Conservation (phyloP, 2,888 invertebrate species). For the Drosophila affinis region DNA sequence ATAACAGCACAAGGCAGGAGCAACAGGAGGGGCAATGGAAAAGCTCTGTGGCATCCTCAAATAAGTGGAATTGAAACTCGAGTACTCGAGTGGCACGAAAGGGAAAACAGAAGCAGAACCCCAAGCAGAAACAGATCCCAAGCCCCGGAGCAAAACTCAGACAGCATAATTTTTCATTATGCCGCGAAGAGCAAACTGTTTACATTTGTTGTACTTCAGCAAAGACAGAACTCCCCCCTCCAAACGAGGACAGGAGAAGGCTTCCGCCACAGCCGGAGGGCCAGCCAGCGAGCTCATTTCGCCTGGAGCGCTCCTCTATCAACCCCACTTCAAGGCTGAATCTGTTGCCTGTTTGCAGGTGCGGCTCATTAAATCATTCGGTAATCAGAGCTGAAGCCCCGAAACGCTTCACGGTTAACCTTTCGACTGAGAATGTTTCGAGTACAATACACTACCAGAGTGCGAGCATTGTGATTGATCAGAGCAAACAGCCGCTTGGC, state of each 20-base stretch:
- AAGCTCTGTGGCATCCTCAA: slow-evolving; percentile 43
- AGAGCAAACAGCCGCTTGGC: background rate
- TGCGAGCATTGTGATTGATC: background rate
- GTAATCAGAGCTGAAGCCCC: slow-evolving; percentile 47
- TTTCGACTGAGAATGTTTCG: slow-evolving; percentile 17
- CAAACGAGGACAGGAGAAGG: slow-evolving; percentile 16
- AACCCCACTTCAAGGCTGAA: slow-evolving; percentile 11
- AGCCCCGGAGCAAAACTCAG: slow-evolving; percentile 6
- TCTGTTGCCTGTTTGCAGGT: slow-evolving; percentile 51
- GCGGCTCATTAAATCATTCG: slow-evolving; percentile 70
- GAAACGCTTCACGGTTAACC: slow-evolving; percentile 43
- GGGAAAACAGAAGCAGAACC: slow-evolving; percentile 22
- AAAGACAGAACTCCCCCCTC: slow-evolving; percentile 15
- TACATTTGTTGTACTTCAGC: slow-evolving; percentile 65
- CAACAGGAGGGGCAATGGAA: slow-evolving; percentile 8
- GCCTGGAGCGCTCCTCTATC: background rate
- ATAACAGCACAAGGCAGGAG: slow-evolving; percentile 28
- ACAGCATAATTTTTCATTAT: slow-evolving; percentile 69
- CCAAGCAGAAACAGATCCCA: slow-evolving; percentile 1
- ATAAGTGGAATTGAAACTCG: slow-evolving; percentile 56
- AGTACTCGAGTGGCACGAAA: slow-evolving; percentile 32
- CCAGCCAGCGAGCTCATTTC: slow-evolving; percentile 46
- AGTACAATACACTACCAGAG: background rate
- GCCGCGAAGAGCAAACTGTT: slow-evolving; percentile 72
- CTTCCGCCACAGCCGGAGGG: background rate